Conservation (phyloP, 2,888 invertebrate species). For the Drosophila greeni region DNA sequence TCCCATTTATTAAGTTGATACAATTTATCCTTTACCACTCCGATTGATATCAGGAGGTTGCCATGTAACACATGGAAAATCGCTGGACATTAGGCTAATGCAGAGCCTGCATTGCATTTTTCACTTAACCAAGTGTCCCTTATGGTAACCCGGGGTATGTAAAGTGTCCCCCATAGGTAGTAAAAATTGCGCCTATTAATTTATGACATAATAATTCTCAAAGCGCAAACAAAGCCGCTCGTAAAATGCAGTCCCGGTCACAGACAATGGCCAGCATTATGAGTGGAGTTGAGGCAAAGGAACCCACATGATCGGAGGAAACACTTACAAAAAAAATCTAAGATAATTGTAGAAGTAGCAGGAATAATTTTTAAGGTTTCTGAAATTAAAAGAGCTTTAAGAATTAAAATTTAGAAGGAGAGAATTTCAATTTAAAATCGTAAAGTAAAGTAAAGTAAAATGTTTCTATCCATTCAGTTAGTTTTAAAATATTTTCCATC, state of each 20-base stretch:
- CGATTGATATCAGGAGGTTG: conserved; percentile 20
- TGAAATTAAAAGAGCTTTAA: background rate
- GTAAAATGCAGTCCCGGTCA: conserved; percentile 53
- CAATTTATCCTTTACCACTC: background rate
- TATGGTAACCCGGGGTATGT: conserved; percentile 36
- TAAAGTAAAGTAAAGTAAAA: too few relatives aligned
- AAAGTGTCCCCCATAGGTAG: conserved; percentile 38
- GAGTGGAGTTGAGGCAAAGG: conserved; percentile 43
- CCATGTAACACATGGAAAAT: conserved; percentile 56
- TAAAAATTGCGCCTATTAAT: conserved; percentile 72
- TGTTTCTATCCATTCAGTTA: background rate
- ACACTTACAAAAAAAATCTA: conserved; percentile 5
- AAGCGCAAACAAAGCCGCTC: conserved; percentile 72
- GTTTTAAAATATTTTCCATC: background rate
- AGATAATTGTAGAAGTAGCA: background rate
- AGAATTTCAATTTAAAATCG: too few relatives aligned
- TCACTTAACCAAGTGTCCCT: conserved; percentile 57
- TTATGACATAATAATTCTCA: conserved; percentile 73
- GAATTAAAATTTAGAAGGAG: background rate
- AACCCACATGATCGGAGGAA: conserved; percentile 48
- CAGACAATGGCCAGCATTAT: conserved; percentile 66
- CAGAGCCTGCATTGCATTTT: conserved; percentile 61
- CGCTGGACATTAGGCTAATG: conserved; percentile 60
- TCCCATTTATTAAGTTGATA: conserved; percentile 18
- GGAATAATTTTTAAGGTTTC: fast-evolving